Evolutionary conservation across 2,888 invertebrate genomes (phyloP).

Genomic region (Psylliodes chrysocephalus): DNA sequence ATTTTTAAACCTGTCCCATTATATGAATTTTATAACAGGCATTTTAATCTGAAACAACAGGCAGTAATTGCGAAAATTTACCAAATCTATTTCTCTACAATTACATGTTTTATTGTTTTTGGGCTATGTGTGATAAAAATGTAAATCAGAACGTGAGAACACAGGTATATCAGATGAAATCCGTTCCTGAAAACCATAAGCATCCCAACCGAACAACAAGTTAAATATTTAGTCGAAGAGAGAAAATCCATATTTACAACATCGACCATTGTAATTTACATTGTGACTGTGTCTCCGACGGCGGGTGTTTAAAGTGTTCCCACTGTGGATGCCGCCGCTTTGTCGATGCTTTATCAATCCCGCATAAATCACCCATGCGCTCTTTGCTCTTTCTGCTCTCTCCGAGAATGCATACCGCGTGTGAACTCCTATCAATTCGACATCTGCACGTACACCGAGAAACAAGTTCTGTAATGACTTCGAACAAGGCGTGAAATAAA

Average conservation of each 20-base stretch:
- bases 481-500: no score
- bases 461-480: slow-evolving; percentile 1
- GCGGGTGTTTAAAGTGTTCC: slow-evolving; percentile 13
- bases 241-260: slow-evolving; percentile 61
- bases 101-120: no score
- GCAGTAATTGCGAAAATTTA: no score
- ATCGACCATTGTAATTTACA: slow-evolving; percentile 62
- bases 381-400: no score
- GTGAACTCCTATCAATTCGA: slow-evolving; percentile 51
- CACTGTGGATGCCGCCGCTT: slow-evolving; percentile 8
- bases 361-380: slow-evolving; percentile 60
- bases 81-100: no score
- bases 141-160: neutral
- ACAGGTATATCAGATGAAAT: neutral
- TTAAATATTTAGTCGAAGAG: slow-evolving; percentile 3
- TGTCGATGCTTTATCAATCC: slow-evolving; percentile 63
- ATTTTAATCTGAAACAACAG: no score
- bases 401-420: slow-evolving; percentile 56
- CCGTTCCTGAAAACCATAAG: neutral
- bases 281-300: slow-evolving; percentile 57
- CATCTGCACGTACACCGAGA: slow-evolving; percentile 47
- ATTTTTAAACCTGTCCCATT: no score
- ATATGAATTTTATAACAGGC: no score
- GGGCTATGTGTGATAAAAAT: no score
- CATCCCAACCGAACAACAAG: slow-evolving; percentile 2